Evolutionary conservation across 2,113 vertebrate species (phyloP), one percentile per base, ranked within the genome.

Genomic region (Probosciger aterrimus): DNA sequence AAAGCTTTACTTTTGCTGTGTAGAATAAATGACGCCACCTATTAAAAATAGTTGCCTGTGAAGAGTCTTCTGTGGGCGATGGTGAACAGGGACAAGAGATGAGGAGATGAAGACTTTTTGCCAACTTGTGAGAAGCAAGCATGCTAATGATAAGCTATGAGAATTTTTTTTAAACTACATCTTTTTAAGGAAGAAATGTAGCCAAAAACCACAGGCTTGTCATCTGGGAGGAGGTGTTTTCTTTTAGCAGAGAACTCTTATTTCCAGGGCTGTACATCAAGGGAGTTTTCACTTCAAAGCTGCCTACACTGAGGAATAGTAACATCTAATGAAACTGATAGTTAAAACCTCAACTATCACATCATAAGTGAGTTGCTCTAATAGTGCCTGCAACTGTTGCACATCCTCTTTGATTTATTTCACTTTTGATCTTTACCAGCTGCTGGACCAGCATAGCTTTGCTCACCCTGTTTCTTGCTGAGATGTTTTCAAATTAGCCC

Each of bases 331-430:
- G 79, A 88, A 97, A 87, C 24, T 71, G 64, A 74, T 88, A 46
- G 94, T 74, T 73, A 69, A 92, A 87, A 64, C 77, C 69, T 71
- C 52, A 80, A 75, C 55, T 85, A 74, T 6, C 80, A 70, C 55
- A 92, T 90, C 52, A 57, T 47, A 65, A 88, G 18, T 9, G 2
- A 52, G 76, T 57, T 76, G 47, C 53, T 88, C 23, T 83, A 88
- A 96, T 77, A 93, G n/a, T 0, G 12, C 37, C 78, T 83, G 52
- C 68, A 71, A 57, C 68, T 91, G 28, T 86, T 96, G 39, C 75
- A 88, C 67, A 74, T 77, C 80, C 47, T 80, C 67, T 93, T 97
- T 97, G 94, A 95, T 97, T 95, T 97, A 81, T 86, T 86, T 92
- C 47, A 41, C 15, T 96, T 97, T 92, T 93, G 50, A 96, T 95